Evolutionary conservation across 2,888 invertebrate genomes (phyloP).

Genomic region (Penaeus monodon): DNA sequence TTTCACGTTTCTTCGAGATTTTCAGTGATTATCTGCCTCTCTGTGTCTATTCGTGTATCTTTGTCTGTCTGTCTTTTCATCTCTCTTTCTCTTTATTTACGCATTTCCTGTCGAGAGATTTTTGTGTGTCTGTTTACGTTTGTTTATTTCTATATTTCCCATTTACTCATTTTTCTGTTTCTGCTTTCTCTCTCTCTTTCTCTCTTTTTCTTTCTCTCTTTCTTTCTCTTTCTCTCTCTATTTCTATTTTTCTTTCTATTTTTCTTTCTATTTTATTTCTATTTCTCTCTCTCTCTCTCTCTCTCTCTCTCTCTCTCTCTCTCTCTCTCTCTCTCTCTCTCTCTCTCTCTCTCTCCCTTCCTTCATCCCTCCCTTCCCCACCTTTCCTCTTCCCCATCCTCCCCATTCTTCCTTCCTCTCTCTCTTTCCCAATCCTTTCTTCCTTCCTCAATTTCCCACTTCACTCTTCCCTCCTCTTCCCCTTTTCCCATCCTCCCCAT

Average conservation of each 20-base stretch:
- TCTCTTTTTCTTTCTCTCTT: not conserved
- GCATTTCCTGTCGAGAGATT: too few species aligned
- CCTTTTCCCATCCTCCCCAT: not conserved
- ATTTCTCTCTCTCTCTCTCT: not conserved
- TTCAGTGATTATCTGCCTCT: too few species aligned
- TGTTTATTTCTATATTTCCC: too few species aligned
- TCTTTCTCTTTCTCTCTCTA: not conserved
- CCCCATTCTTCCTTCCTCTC: not conserved
- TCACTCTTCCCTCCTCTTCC: not conserved
- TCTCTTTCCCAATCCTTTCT: not conserved
- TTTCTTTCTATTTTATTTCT: not conserved
- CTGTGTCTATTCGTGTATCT: too few species aligned
- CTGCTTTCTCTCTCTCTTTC: too few species aligned
- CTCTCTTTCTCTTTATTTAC: too few species aligned
- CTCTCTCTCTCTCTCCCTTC: not conserved
- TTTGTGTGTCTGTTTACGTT: too few species aligned
- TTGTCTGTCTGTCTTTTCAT: too few species aligned
- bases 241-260: not conserved
- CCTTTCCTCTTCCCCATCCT: not conserved
- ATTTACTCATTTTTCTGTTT: too few species aligned
- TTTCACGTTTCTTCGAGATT: too few species aligned
- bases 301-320: not conserved
- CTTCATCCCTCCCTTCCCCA: not conserved
- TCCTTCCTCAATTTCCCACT: not conserved
- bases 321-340: not conserved